Base-by-base conservation (phyloP, 2,888 invertebrate species). In the Apamea sordens region DNA sequence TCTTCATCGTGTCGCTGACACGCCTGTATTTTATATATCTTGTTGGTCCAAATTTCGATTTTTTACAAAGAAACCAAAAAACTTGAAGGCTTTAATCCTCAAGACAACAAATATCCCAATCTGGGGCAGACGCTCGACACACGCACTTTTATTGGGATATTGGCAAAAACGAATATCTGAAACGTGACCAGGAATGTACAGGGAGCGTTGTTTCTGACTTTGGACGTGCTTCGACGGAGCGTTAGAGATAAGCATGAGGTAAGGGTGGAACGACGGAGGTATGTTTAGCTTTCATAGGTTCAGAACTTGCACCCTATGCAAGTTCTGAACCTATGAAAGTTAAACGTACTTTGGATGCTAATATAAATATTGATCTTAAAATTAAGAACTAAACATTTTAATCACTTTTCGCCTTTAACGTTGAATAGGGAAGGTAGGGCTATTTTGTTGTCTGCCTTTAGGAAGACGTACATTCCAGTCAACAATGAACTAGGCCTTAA, bases 181-280 rank as follows among this genome's bases (percentile, higher is more conserved):
- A 63, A 88, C 85, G 85, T 88, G 85, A 80, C 61, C 59, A 63
- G 84, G 61, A 79, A 87, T 84, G 24, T 67, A 70, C 21, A 28
- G 65, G 10, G 41, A n/a, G 7, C 18, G 15, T 15, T 73, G 63
- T 73, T 28, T 47, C 61, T 67, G 28, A 67, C 47, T 86, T 61
- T 5, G 28, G 32, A 86, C 76, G 76, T 86, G 76, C 28, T 41
- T 28, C 13, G 21, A 24, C 8, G 11, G 21, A 65, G 61, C 28
- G 24, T 41, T 68, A 11, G 4, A 50, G 28, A 68, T 72, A 63
- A 41, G 50, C 15, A 59, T 47, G 28, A 41, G 24, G 21, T 53
- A 47, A 32, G 13, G 32, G 67, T 47, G 18, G 24, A 15, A 61
- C 59, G 28, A 68, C 11, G 4, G 28, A 6, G 32, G 67, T n/a